These are phyloP conservation scores for Nomada flava DNA, from an alignment of 2,888 invertebrate species.

Conservation along the genomic window DNA sequence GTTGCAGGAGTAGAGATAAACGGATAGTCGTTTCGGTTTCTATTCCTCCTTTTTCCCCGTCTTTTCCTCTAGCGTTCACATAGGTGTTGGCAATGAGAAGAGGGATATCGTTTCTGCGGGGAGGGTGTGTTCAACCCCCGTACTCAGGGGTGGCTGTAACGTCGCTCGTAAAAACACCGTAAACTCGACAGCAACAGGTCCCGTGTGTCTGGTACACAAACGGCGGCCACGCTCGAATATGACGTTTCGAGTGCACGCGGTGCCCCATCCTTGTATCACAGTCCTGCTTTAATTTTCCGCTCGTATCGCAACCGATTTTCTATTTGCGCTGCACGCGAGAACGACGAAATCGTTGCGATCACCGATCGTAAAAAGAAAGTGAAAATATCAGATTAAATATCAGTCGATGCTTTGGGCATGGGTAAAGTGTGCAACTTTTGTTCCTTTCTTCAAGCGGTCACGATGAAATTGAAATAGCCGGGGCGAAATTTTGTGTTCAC, in stretches of 20 bases:
- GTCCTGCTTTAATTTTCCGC: constrained; percentile 29
- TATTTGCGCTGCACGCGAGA: background rate
- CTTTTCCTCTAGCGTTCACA: constrained; percentile 30
- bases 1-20: constrained; percentile 34
- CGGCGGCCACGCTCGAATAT: constrained; percentile 75
- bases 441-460: no score
- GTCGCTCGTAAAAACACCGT: constrained; percentile 84
- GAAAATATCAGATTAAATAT: background rate
- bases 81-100: constrained; percentile 70
- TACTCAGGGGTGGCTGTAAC: constrained; percentile 82
- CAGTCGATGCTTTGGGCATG: background rate
- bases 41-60: constrained; percentile 37
- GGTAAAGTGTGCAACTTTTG: no score
- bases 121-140: constrained; percentile 76
- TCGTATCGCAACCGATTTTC: background rate
- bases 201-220: constrained; percentile 79
- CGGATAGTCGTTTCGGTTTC: constrained; percentile 52
- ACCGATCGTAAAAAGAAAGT: background rate
- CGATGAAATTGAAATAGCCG: background rate
- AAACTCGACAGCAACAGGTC: constrained; percentile 84
- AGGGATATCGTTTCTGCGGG: constrained; percentile 72
- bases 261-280: constrained; percentile 55
- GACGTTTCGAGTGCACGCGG: constrained; percentile 72
- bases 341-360: background rate
- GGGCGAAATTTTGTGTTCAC: background rate